These are phyloP conservation scores for Octodon degus DNA, from an alignment of 2,113 vertebrate genomes.

Conservation along the genomic window DNA sequence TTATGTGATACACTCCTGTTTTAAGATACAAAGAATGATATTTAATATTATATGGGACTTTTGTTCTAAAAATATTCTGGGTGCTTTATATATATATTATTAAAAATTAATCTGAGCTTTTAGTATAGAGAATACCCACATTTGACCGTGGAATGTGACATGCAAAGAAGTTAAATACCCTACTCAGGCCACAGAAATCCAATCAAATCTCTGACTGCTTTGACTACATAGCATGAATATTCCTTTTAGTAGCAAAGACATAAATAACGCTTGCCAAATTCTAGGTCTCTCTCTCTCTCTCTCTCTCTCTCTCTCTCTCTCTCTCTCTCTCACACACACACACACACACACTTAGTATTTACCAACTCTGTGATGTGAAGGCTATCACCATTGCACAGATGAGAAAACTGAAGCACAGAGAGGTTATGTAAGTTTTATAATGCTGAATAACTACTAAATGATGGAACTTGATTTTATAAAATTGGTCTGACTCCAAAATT, in stretches of 20 bases:
- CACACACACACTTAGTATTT: neutral
- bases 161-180: neutral
- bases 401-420: constrained; percentile 17
- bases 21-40: constrained; percentile 7
- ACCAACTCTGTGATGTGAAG: neutral
- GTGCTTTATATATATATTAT: neutral
- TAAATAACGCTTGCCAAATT: neutral
- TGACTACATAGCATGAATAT: neutral
- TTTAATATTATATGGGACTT: neutral
- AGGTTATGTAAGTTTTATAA: neutral
- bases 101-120: neutral
- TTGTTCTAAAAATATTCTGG: neutral
- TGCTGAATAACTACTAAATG: neutral
- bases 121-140: neutral
- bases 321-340: neutral
- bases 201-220: neutral
- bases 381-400: neutral
- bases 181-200: neutral
- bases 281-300: neutral
- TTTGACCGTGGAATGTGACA: neutral
- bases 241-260: neutral
- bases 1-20: neutral
- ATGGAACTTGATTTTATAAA: neutral
- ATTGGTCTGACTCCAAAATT: neutral
- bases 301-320: neutral